A percentile compares a stretch with the other conserved stretches of the same genome.
Conservation (phyloP, 2,797 vertebrate genomes). For the Hirundo rustica region DNA sequence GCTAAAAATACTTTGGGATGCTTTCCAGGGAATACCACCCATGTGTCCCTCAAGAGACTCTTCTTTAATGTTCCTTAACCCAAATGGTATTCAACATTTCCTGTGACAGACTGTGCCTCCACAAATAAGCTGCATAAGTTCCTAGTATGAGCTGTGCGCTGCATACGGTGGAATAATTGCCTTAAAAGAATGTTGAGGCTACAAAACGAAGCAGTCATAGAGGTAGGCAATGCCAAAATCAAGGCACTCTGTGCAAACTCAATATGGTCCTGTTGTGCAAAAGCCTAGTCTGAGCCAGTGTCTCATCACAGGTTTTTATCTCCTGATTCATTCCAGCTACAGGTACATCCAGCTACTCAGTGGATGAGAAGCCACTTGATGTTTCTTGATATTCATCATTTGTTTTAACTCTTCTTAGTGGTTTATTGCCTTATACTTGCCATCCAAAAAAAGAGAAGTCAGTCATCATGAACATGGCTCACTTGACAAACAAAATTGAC, state of each 20-base stretch:
- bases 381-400: background rate
- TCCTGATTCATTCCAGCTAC: background rate
- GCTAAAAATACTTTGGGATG: conserved; percentile 25
- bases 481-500: background rate
- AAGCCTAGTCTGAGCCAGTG: background rate
- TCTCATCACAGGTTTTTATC: background rate
- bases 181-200: conserved; percentile 22
- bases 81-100: conserved; percentile 1
- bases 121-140: conserved; percentile 21
- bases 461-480: background rate
- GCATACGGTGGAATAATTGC: background rate
- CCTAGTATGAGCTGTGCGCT: background rate
- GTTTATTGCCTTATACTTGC: background rate
- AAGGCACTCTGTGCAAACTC: background rate
- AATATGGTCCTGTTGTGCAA: background rate
- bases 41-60: conserved; percentile 20
- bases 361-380: background rate
- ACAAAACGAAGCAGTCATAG: background rate
- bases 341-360: background rate
- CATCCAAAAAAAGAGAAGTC: background rate
- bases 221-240: conserved; percentile 39
- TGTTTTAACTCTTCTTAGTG: background rate
- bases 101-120: conserved; percentile 40
- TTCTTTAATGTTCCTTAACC: conserved; percentile 41
- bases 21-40: conserved; percentile 46